Percentiles rank a stretch among this genome's conserved stretches.
Conservation (phyloP, 2,797 vertebrate genomes). For the Zalophus californianus region DNA sequence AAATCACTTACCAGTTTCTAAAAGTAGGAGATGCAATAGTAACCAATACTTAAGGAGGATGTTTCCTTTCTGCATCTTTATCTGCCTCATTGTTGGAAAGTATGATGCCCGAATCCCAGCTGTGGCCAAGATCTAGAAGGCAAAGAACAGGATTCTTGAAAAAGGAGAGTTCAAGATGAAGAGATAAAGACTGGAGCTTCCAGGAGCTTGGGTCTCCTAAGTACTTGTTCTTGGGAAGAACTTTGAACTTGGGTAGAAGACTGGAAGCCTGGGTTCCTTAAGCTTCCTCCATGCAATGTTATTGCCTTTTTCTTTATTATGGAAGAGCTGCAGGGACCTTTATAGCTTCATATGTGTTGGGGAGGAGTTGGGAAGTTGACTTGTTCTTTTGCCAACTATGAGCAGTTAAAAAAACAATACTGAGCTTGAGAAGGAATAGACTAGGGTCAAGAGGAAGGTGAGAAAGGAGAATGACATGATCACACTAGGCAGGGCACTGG, state of each 20-base stretch:
- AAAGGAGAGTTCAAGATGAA: background rate
- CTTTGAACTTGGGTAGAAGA: background rate
- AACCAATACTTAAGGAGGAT: background rate
- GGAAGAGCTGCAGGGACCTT: background rate
- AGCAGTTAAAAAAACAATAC: constrained; percentile 37
- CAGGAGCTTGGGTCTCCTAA: background rate
- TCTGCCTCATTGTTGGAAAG: background rate
- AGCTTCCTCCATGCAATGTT: background rate
- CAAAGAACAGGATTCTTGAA: constrained; percentile 4
- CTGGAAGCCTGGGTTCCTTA: background rate
- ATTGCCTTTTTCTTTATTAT: background rate
- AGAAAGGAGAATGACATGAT: constrained; percentile 41
- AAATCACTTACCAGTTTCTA: constrained; percentile 63
- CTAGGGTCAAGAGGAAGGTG: constrained; percentile 32
- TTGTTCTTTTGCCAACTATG: background rate
- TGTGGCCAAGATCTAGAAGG: background rate
- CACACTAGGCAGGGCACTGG: constrained; percentile 31
- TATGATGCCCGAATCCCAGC: background rate
- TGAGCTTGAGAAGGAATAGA: constrained; percentile 27
- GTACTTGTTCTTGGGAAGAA: background rate
- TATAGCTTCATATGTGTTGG: constrained; percentile 46
- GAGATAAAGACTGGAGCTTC: background rate
- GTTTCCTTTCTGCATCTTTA: constrained; percentile 36
- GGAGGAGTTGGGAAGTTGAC: constrained; percentile 35
- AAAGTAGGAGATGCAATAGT: constrained; percentile 52